Evolutionary conservation across 2,888 invertebrate genomes (phyloP).

Genomic region (Lampropteryx suffumata): DNA sequence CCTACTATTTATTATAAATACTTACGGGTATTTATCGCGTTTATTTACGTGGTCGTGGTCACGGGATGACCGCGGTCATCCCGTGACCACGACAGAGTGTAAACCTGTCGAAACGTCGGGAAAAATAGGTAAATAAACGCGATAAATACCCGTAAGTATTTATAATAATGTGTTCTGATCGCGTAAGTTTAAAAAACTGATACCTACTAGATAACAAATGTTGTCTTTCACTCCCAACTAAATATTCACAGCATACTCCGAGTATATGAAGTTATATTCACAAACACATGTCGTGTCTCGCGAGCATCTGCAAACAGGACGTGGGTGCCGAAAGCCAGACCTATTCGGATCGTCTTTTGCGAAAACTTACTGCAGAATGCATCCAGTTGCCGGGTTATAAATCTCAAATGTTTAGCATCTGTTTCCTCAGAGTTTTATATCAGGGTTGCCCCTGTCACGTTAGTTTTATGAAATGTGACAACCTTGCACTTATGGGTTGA

Average conservation of each 20-base stretch:
- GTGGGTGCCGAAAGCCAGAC: conserved; percentile 16
- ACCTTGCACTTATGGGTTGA: no score
- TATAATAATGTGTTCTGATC: no score
- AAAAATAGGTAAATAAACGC: no score
- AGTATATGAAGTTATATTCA: conserved; percentile 4
- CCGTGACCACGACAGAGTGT: no score
- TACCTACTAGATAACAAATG: neutral
- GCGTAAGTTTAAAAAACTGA: no score
- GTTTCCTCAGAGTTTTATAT: conserved; percentile 20
- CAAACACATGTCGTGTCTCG: conserved; percentile 15
- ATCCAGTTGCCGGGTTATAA: conserved; percentile 16
- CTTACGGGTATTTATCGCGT: no score
- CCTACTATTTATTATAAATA: no score
- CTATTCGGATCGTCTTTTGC: conserved; percentile 28
- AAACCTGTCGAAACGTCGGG: no score
- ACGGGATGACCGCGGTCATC: no score
- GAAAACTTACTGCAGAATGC: conserved; percentile 14
- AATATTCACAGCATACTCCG: neutral
- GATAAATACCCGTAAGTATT: no score
- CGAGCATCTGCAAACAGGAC: conserved; percentile 23
- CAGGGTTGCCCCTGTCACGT: conserved; percentile 21
- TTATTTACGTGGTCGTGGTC: no score
- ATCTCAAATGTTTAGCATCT: conserved; percentile 26
- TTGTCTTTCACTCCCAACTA: neutral
- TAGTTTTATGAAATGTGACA: conserved; percentile 2